Evolutionary conservation across 1,140 invertebrate genomes (phyloP).

Genomic region (Megalopta genalis): DNA sequence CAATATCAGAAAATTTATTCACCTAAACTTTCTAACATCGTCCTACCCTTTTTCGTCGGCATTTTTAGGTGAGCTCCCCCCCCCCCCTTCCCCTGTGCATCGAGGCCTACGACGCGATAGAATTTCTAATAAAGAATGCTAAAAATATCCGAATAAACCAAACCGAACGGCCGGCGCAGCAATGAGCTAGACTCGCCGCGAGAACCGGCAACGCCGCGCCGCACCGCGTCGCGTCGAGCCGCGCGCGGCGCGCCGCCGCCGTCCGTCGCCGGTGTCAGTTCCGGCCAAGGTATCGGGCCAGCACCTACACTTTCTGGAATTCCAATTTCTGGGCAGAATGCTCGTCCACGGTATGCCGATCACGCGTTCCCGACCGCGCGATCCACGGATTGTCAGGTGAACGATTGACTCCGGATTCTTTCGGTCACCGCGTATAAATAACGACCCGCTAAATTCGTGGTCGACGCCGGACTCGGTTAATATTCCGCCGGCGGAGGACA

Average conservation of each 20-base stretch:
- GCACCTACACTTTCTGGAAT: constrained; percentile 6
- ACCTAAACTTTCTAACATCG: too few species aligned
- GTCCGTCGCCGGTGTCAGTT: constrained; percentile 16
- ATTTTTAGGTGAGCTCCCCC: too few species aligned
- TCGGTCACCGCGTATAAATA: neutral
- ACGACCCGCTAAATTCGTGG: neutral
- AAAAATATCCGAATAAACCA: too few species aligned
- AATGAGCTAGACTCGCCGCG: neutral
- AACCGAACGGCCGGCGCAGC: too few species aligned
- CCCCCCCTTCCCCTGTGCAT: too few species aligned
- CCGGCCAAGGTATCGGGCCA: constrained; percentile 19
- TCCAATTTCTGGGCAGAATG: constrained; percentile 17
- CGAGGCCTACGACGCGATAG: too few species aligned
- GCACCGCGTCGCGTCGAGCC: too few species aligned
- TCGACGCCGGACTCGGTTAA: neutral
- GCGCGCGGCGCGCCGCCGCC: neutral
- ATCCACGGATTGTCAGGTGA: neutral
- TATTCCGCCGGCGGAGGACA: neutral
- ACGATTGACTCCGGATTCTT: neutral
- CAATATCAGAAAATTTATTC: too few species aligned
- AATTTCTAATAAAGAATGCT: too few species aligned
- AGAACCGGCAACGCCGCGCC: constrained; percentile 22
- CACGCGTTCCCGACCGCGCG: constrained; percentile 3
- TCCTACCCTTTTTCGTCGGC: too few species aligned
- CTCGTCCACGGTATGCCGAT: constrained; percentile 20